Conservation (phyloP, 23 tunicate species). For the Halocynthia aurantium region DNA sequence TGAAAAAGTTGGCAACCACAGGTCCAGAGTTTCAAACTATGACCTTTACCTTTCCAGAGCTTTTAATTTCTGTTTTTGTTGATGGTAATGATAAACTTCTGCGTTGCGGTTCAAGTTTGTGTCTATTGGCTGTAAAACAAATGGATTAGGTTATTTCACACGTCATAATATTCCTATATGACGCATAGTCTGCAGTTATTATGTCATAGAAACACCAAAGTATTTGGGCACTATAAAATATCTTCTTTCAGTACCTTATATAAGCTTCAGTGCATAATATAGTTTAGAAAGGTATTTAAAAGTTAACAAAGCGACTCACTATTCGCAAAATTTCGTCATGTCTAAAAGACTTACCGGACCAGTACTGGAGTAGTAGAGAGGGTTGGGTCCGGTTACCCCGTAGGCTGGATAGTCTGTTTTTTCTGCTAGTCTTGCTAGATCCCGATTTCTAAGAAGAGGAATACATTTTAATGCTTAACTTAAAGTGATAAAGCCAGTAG, state of each 20-base stretch:
- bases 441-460: constrained; percentile 26
- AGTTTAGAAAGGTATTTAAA: no score
- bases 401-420: constrained; percentile 85
- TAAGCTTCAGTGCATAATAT: no score
- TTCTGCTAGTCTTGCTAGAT: constrained; percentile 44
- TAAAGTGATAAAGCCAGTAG: no score
- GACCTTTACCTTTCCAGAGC: constrained; percentile 35
- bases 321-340: neutral
- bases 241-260: no score
- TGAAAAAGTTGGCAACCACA: no score
- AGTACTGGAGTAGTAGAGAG: constrained; percentile 37
- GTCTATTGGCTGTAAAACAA: constrained; percentile 53
- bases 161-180: no score
- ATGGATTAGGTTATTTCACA: neutral
- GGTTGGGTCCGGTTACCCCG: constrained; percentile 89
- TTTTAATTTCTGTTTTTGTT: constrained; percentile 70
- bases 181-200: no score
- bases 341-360: constrained; percentile 43
- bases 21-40: neutral
- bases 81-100: constrained; percentile 81
- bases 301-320: no score
- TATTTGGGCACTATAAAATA: no score
- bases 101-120: constrained; percentile 47
- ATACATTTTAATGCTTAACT: no score
- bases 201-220: no score